Evolutionary conservation across 2,888 invertebrate genomes (phyloP).

Genomic region (Actias luna): DNA sequence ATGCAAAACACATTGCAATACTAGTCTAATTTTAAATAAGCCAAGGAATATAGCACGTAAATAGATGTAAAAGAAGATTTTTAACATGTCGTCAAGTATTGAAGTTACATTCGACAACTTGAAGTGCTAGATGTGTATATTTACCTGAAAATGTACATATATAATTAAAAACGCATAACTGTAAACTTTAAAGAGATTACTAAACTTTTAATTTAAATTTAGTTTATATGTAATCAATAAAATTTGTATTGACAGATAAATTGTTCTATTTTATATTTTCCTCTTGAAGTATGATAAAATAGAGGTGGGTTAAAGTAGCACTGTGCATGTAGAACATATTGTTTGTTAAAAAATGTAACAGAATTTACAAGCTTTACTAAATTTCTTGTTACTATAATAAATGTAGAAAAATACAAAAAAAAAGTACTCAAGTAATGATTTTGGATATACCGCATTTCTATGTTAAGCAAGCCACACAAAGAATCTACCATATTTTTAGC

Average conservation of each 20-base stretch:
- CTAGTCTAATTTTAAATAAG: background rate
- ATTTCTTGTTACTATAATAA: too few relatives aligned
- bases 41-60: background rate
- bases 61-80: background rate
- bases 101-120: background rate
- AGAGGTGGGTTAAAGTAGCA: too few relatives aligned
- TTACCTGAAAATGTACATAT: background rate
- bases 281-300: background rate
- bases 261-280: background rate
- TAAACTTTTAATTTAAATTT: background rate
- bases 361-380: too few relatives aligned
- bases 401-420: too few relatives aligned
- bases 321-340: too few relatives aligned
- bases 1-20: slow-evolving; percentile 17
- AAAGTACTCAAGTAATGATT: too few relatives aligned
- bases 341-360: too few relatives aligned
- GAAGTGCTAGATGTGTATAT: background rate
- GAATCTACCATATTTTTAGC: too few relatives aligned
- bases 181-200: background rate
- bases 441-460: too few relatives aligned
- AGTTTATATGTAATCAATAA: background rate
- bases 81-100: background rate
- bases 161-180: background rate
- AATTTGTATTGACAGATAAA: background rate
- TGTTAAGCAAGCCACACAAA: too few relatives aligned